Base-by-base conservation (phyloP, 2,797 vertebrate species). In the Poecile montanus region DNA sequence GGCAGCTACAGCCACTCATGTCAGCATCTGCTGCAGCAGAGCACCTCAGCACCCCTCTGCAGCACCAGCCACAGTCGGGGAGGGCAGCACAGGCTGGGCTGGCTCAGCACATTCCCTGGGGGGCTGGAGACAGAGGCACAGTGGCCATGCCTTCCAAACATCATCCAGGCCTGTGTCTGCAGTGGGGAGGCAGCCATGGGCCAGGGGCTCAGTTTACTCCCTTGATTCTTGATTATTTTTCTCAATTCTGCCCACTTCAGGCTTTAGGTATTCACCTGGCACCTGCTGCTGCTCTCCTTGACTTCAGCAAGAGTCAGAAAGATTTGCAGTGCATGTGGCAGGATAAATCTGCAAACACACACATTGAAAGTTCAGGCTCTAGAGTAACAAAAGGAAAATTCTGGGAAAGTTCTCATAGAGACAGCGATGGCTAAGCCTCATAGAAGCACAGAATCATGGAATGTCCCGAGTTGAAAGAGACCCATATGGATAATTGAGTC, bases 51-150 rank as follows among this genome's bases (percentile, higher is more conserved):
- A 16, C 6, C 22, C 44, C 21, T 78, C 47, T 63, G 57, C 14
- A 32, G 14, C 32, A 7, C 4, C 26, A 50, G 29, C 13, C 42
- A 40, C 16, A 14, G 16, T 0, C 0, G 0, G 32, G 26, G 45
- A 79, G 12, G 30, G 9, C 48, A 57, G 23, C 5, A 1, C 51
- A 32, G 58, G 14, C 8, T 47, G 48, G 45, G 65, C 27, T 15
- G 8, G 36, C 50, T 50, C 0, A 2, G 44, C 12, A 20, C 54
- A 30, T 36, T 19, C 54, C 42, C 38, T 13, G 38, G 38, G 38
- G 38, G 38, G n/a, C 18, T 67, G 34, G 13, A 44, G 30, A n/a
- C 42, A 73, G 32, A 67, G 56, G 21, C 30, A 47, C 6, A 6
- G 12, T 18, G 40, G 26, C 44, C 25, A 2, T 16, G 21, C 7